phyloP scores from a whole-genome alignment of 2,113 vertebrate species.

The Pipra filicauda region DNA sequence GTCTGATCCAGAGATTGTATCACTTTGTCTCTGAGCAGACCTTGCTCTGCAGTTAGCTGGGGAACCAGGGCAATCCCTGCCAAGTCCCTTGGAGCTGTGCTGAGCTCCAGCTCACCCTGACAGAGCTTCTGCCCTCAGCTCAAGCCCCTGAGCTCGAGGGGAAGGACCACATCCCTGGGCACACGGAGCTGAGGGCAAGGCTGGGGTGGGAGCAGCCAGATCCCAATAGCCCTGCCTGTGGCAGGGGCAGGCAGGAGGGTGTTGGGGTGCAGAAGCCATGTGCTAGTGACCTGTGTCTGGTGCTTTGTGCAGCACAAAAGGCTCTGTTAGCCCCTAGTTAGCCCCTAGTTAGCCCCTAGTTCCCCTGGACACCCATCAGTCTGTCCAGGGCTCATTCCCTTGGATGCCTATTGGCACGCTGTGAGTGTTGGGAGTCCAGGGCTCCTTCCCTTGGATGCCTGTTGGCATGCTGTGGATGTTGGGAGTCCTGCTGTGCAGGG shows the following conservation, averaged over 20 bases:
- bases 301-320: background rate
- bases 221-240: background rate
- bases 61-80: background rate
- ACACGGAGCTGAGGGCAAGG: background rate
- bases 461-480: accelerated
- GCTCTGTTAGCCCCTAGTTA: background rate
- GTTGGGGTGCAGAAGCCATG: accelerated
- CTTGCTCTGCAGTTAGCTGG: background rate
- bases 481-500: background rate
- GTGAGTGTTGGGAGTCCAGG: background rate
- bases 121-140: background rate
- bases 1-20: background rate
- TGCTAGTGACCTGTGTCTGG: background rate
- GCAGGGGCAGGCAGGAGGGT: background rate
- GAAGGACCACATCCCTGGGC: background rate
- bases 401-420: accelerated
- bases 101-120: background rate
- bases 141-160: accelerated
- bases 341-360: no score
- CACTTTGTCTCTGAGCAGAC: background rate
- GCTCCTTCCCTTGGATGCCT: background rate
- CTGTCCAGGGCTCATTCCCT: background rate
- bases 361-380: background rate
- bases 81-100: background rate
- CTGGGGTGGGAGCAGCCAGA: background rate